Evolutionary conservation across 2,888 invertebrate genomes (phyloP).

Genomic region (Caenorhabditis sulstoni): DNA sequence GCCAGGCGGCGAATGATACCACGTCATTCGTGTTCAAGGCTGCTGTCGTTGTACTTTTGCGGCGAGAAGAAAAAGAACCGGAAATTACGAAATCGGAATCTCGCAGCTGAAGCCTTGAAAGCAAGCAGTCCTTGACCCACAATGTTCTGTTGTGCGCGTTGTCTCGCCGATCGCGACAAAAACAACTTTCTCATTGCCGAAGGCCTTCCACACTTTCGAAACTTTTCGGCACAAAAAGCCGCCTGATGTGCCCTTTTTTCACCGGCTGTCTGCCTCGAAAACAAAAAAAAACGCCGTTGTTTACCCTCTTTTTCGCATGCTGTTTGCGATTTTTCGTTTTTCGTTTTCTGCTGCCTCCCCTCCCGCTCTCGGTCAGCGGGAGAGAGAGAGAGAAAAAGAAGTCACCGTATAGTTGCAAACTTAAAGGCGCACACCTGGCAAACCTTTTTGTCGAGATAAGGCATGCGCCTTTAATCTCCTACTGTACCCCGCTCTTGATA

Average conservation of each 20-base stretch:
- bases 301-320: too few species aligned
- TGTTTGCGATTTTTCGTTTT: too few species aligned
- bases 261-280: too few species aligned
- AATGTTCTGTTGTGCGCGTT: too few species aligned
- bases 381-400: background rate
- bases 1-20: background rate
- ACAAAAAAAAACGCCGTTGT: too few species aligned
- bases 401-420: background rate
- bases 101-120: background rate
- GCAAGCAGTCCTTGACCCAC: too few species aligned
- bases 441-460: background rate
- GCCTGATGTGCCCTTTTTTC: too few species aligned
- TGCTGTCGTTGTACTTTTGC: background rate
- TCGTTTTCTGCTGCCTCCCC: background rate
- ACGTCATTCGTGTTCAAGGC: conserved; percentile 6
- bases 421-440: background rate
- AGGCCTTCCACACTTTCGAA: too few species aligned
- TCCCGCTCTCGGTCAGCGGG: background rate
- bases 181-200: too few species aligned
- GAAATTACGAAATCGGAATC: background rate
- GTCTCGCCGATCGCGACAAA: too few species aligned
- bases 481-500: background rate
- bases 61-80: background rate
- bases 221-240: too few species aligned
- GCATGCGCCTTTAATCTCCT: background rate